phyloP scores from a whole-genome alignment of 2,797 vertebrate genomes.

The Centroberyx gerrardi region DNA sequence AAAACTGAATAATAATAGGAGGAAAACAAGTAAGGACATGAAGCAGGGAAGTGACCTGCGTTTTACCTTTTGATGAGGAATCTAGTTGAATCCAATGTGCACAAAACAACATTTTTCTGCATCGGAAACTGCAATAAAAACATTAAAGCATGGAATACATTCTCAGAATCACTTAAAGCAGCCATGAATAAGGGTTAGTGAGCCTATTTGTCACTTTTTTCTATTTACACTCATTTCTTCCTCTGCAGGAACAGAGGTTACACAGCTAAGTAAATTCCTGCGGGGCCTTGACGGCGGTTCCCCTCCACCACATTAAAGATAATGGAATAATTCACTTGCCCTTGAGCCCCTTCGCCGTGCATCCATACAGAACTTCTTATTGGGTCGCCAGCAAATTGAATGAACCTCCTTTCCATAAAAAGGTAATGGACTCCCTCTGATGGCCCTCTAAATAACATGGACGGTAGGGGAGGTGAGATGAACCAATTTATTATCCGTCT shows the following conservation, averaged over 20 bases:
- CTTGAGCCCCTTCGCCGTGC: constrained; percentile 72
- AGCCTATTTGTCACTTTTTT: neutral
- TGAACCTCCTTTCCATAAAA: constrained; percentile 85
- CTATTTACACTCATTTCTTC: constrained; percentile 43
- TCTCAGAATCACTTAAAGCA: neutral
- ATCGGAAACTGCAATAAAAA: no score
- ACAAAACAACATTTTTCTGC: no score
- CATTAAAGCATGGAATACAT: no score
- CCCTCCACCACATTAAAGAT: constrained; percentile 73
- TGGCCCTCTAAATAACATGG: constrained; percentile 82
- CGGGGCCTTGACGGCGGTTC: constrained; percentile 55
- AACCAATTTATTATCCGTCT: constrained; percentile 79
- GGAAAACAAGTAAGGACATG: no score
- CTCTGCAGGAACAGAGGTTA: constrained; percentile 52
- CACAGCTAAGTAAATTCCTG: constrained; percentile 65
- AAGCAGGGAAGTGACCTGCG: no score
- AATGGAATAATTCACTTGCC: constrained; percentile 84
- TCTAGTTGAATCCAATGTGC: no score
- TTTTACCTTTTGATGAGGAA: no score
- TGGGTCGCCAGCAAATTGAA: constrained; percentile 78
- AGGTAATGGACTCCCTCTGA: constrained; percentile 81
- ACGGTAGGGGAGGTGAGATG: constrained; percentile 67
- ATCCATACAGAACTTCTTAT: constrained; percentile 73
- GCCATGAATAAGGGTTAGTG: neutral
- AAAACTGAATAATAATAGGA: no score